These are phyloP conservation scores for Dasypolia templi DNA, from an alignment of 2,888 invertebrate species.

Conservation along the genomic window DNA sequence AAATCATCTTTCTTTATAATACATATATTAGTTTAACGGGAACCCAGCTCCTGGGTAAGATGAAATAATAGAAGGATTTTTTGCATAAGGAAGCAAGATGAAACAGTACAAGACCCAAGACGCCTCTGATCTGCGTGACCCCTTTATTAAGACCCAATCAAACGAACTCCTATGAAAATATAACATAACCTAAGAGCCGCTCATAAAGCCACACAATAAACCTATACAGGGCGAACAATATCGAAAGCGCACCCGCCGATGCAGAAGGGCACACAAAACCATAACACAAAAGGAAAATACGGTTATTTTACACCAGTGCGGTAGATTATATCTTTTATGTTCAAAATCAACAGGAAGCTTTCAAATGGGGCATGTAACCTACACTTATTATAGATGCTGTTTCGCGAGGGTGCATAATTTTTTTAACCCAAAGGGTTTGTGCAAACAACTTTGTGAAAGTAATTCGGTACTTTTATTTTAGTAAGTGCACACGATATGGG, in stretches of 20 bases:
- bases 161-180: conserved; percentile 46
- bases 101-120: conserved; percentile 9
- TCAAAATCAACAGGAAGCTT: conserved; percentile 90
- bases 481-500: conserved; percentile 76
- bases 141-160: conserved; percentile 12
- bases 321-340: conserved; percentile 90
- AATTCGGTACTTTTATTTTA: conserved; percentile 76
- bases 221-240: conserved; percentile 73
- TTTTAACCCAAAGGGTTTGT: conserved; percentile 85
- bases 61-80: not conserved
- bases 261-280: conserved; percentile 83
- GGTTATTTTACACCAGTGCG: conserved; percentile 90
- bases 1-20: too few species aligned
- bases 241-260: conserved; percentile 79
- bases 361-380: conserved; percentile 90
- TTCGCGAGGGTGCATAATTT: conserved; percentile 88
- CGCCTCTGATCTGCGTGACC: not conserved
- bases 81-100: not conserved
- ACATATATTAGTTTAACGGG: too few species aligned
- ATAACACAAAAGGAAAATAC: conserved; percentile 89
- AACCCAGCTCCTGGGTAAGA: not conserved
- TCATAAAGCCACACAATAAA: conserved; percentile 77
- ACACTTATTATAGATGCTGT: conserved; percentile 89
- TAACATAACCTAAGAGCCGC: conserved; percentile 56
- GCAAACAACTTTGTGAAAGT: conserved; percentile 79